Base-by-base conservation (phyloP, 1,140 invertebrate species). In the Epicauta chinensis region DNA sequence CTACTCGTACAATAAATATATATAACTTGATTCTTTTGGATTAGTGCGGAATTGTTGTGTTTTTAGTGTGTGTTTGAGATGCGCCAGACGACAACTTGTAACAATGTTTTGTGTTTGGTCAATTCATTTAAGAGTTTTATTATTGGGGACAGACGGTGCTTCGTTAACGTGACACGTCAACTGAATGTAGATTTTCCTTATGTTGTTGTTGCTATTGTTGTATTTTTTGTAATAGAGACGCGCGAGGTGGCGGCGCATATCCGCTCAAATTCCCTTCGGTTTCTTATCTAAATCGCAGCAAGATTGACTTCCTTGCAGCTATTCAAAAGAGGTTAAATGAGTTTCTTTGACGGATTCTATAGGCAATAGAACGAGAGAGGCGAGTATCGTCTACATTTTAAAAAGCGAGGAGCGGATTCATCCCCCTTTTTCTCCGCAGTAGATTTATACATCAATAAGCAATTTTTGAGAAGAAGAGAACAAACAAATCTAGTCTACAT, bases 91-190 rank as follows among this genome's bases (percentile, higher is more conserved):
- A 41, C 57, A 31, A 49, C 52, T 52, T 42, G 23, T 62, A 62
- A 62, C 60, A 54, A 55, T 59, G 55, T 62, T 62, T 59, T 52
- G 58, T 62, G 60, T 62, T 62, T 62, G 60, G 60, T 59, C 60
- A 62, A 62, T 62, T 58, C 60, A 54, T 56, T 62, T 62, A 62
- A 45, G 46, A 53, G 55, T 59, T 62, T 59, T 23, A 57, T 53
- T 55, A 59, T 59, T 51, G 58, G 40, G 54, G 43, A 30, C 41
- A 30, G 16, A 13, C 30, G 42, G 14, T 37, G 45, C 45, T 47
- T 47, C 45, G 45, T 37, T 47, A 37, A 47, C 23, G 4, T 3
- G 23, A 3, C 23, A 23, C 23, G 7, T 7, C 23, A 23, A 23
- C 23, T 23, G 23, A 23, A 23, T 23, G 23, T 23, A 23, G 23